Evolutionary conservation across 2,797 vertebrate species (phyloP).

Genomic region (Dipus sagitta): DNA sequence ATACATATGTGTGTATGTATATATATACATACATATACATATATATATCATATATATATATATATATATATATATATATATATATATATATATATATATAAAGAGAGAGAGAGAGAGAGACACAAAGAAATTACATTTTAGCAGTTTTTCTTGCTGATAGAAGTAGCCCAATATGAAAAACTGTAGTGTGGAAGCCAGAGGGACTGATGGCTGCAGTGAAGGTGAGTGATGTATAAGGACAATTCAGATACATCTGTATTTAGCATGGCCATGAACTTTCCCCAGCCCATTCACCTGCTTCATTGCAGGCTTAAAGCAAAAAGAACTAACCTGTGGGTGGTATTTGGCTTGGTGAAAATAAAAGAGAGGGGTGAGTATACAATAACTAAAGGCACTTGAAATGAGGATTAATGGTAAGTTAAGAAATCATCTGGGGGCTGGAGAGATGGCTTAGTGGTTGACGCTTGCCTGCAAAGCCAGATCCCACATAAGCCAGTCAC

Average conservation of each 20-base stretch:
- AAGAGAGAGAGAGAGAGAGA: neutral
- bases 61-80: neutral
- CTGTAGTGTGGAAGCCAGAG: neutral
- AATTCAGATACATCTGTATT: neutral
- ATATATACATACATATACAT: no score
- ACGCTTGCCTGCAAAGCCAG: no score
- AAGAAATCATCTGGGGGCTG: neutral
- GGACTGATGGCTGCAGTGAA: neutral
- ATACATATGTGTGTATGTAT: no score
- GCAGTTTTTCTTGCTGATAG: neutral
- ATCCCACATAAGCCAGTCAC: no score
- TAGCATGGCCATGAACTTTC: neutral
- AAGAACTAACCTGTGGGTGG: neutral
- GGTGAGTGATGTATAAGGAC: neutral
- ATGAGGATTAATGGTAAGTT: neutral
- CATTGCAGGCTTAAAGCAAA: neutral
- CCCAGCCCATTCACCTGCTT: neutral
- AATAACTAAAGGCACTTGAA: neutral
- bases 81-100: no score
- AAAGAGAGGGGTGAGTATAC: neutral
- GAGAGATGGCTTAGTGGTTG: no score
- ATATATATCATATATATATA: no score
- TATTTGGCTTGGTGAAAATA: neutral
- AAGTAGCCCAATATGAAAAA: slow-evolving; percentile 5
- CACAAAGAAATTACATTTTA: neutral